Evolutionary conservation across 2,797 vertebrate genomes (phyloP).

Genomic region (Semotilus atromaculatus): DNA sequence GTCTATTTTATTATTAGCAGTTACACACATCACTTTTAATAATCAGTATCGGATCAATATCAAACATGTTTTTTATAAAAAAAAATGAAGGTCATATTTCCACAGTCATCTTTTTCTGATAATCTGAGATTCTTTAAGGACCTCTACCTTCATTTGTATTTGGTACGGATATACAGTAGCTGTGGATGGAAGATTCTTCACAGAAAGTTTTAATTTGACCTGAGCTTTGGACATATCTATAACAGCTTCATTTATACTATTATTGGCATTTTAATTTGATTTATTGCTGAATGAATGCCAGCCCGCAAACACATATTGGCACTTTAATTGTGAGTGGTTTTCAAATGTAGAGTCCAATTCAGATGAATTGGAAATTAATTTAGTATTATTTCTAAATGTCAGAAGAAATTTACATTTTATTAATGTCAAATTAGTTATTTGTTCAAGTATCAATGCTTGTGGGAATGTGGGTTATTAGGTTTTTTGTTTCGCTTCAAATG

Average conservation of each 20-base stretch:
- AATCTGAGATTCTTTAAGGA: conserved; percentile 11
- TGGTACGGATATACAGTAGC: not conserved
- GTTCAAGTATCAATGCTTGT: conserved; percentile 50
- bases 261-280: conserved; percentile 45
- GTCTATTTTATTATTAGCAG: not conserved
- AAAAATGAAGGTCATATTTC: not conserved
- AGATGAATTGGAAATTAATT: conserved; percentile 49
- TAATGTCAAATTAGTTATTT: conserved; percentile 49
- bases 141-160: conserved; percentile 4
- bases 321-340: conserved; percentile 40
- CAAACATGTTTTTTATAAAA: not conserved
- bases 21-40: not conserved
- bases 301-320: conserved; percentile 18
- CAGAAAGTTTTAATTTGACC: not conserved
- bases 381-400: conserved; percentile 48
- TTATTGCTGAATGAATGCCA: conserved; percentile 5
- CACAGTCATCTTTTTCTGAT: not conserved
- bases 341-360: conserved; percentile 38
- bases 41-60: not conserved
- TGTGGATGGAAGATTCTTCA: conserved; percentile 27
- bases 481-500: conserved; percentile 52
- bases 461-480: conserved; percentile 40
- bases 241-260: conserved; percentile 18
- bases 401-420: conserved; percentile 50
- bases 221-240: conserved; percentile 9